phyloP scores from a whole-genome alignment of 2,888 invertebrate species.

The Catotricha subobsoleta region DNA sequence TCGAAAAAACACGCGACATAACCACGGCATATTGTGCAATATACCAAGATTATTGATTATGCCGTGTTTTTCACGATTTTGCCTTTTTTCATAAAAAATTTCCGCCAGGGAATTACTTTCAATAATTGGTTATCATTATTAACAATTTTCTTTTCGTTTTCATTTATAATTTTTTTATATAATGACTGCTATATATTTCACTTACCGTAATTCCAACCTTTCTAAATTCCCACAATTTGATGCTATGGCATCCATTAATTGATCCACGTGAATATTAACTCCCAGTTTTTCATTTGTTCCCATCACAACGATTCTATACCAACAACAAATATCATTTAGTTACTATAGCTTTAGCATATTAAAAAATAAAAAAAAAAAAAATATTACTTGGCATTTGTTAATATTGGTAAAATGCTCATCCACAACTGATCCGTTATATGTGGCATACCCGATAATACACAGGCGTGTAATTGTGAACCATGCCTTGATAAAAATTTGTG shows the following conservation, averaged over 20 bases:
- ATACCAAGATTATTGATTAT: no score
- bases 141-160: no score
- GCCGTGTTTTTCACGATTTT: no score
- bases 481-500: conserved; percentile 80
- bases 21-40: no score
- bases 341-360: no score
- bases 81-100: no score
- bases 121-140: no score
- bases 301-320: conserved; percentile 77
- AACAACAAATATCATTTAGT: conserved; percentile 4
- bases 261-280: conserved; percentile 93
- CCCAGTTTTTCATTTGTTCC: conserved; percentile 93
- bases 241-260: conserved; percentile 93
- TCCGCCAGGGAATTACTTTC: no score
- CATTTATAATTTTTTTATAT: no score
- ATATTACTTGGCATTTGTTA: conserved; percentile 74
- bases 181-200: no score
- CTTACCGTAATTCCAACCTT: conserved; percentile 64
- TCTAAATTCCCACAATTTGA: conserved; percentile 77
- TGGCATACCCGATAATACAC: conserved; percentile 86
- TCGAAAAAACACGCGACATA: no score
- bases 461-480: conserved; percentile 75
- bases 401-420: conserved; percentile 82
- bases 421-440: conserved; percentile 97
- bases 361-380: conserved; percentile 5